These are phyloP conservation scores for Trachelus stipa DNA, from an alignment of 2,888 invertebrate genomes.

Conservation along the genomic window DNA sequence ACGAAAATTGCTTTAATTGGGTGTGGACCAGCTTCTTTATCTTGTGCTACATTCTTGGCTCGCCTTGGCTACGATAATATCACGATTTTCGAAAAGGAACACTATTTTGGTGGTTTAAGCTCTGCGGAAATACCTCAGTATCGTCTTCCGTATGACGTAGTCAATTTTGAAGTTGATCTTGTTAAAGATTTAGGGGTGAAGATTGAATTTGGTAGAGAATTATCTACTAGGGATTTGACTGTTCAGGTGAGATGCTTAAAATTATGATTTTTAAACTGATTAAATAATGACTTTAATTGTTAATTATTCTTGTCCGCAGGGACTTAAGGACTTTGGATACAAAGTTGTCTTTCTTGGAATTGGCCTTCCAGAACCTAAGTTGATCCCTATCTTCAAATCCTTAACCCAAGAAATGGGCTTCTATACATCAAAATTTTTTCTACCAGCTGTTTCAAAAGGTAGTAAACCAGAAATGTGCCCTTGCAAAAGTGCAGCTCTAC, in stretches of 20 bases:
- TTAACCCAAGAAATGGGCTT: conserved; percentile 87
- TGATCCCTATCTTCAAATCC: conserved; percentile 80
- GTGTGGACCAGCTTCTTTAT: conserved; percentile 95
- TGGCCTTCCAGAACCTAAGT: conserved; percentile 92
- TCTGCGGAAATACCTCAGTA: conserved; percentile 97
- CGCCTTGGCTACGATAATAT: conserved; percentile 92
- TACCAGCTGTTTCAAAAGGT: conserved; percentile 87
- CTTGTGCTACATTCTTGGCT: conserved; percentile 95
- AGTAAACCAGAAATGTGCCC: conserved; percentile 90
- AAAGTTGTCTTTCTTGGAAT: conserved; percentile 87
- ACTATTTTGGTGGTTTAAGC: conserved; percentile 91
- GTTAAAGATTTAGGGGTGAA: conserved; percentile 94
- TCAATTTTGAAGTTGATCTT: conserved; percentile 92
- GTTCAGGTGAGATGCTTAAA: conserved; percentile 69
- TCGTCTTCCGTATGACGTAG: conserved; percentile 91
- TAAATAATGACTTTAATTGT: not conserved
- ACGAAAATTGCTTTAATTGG: conserved; percentile 89
- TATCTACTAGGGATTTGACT: conserved; percentile 81
- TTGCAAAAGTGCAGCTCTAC: conserved; percentile 76
- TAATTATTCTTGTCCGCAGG: conserved; percentile 26
- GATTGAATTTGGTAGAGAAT: conserved; percentile 78
- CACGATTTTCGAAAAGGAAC: conserved; percentile 91
- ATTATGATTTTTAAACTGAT: not conserved
- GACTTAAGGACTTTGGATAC: conserved; percentile 75
- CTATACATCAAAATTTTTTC: conserved; percentile 93